phyloP scores from a whole-genome alignment of 2,797 vertebrate species.

The Syndactyla subalaris region DNA sequence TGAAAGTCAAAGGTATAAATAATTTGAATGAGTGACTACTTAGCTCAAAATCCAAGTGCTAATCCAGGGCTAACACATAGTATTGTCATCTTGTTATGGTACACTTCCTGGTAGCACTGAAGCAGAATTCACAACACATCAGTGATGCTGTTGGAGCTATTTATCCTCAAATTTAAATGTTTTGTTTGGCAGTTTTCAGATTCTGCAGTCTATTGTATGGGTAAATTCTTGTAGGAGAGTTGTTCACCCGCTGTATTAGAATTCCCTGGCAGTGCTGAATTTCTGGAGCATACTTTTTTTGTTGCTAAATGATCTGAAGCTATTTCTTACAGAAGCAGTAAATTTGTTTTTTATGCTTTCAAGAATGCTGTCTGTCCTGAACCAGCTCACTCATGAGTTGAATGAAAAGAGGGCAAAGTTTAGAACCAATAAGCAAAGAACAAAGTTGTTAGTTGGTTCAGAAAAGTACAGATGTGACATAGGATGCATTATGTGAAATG shows the following conservation, averaged over 20 bases:
- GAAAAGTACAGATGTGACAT: background rate
- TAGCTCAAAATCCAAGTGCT: background rate
- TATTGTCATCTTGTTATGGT: fast-evolving
- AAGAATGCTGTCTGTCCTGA: background rate
- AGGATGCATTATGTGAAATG: background rate
- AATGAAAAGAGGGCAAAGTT: background rate
- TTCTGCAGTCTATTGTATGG: background rate
- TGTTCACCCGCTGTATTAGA: fast-evolving
- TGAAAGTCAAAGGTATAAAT: background rate
- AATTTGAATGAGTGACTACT: background rate
- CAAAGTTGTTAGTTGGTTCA: background rate
- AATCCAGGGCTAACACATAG: background rate
- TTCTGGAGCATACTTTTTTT: background rate
- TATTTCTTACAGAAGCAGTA: background rate
- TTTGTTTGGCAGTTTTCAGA: background rate
- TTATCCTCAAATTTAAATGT: background rate
- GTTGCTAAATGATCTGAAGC: background rate
- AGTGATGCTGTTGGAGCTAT: background rate
- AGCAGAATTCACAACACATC: background rate
- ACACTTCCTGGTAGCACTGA: background rate
- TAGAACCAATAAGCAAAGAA: background rate
- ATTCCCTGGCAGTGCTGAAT: background rate
- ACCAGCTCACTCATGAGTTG: background rate
- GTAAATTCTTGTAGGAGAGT: background rate
- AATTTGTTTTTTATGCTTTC: background rate